Evolutionary conservation across 2,888 invertebrate genomes (phyloP).

Genomic region (Drosophila picticornis): DNA sequence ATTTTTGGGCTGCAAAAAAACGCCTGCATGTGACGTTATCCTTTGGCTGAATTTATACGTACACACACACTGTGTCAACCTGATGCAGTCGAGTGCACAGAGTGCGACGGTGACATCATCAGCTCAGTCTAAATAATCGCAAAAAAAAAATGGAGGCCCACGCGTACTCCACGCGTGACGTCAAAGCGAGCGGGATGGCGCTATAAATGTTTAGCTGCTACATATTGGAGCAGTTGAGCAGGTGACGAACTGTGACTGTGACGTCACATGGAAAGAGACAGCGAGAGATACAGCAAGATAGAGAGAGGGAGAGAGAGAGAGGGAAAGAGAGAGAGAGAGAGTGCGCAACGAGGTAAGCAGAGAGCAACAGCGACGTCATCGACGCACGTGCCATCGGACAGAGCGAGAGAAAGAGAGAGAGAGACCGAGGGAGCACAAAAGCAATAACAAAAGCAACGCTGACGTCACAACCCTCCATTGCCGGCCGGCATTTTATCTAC

Average conservation of each 20-base stretch:
- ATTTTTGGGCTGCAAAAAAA: conserved; percentile 22
- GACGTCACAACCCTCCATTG: conserved; percentile 27
- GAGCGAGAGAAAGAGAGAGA: conserved; percentile 9
- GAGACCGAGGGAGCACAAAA: not conserved
- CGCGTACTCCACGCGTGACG: conserved; percentile 39
- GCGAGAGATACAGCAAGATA: conserved; percentile 2
- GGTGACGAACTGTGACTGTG: conserved; percentile 27
- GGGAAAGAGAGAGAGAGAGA: conserved; percentile 16
- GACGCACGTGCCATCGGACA: conserved; percentile 4
- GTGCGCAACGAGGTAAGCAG: conserved; percentile 13
- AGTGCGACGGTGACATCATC: conserved; percentile 60
- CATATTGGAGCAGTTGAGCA: conserved; percentile 27
- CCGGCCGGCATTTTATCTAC: conserved; percentile 52
- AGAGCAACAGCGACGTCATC: conserved; percentile 15
- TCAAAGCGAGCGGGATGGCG: conserved; percentile 53
- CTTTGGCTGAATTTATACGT: conserved; percentile 59
- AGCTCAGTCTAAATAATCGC: not conserved
- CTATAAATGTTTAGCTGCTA: not conserved
- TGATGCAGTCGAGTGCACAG: conserved; percentile 45
- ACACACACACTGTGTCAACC: not conserved
- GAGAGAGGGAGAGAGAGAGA: conserved; percentile 6
- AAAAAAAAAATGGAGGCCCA: not conserved
- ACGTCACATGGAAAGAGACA: conserved; percentile 57
- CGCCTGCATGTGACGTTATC: conserved; percentile 54
- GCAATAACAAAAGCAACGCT: conserved; percentile 1